Percentiles rank a stretch among this genome's conserved stretches.
Evolutionary conservation across 1,140 invertebrate genomes (phyloP).

Genomic region (Diachasmimorpha longicaudata): DNA sequence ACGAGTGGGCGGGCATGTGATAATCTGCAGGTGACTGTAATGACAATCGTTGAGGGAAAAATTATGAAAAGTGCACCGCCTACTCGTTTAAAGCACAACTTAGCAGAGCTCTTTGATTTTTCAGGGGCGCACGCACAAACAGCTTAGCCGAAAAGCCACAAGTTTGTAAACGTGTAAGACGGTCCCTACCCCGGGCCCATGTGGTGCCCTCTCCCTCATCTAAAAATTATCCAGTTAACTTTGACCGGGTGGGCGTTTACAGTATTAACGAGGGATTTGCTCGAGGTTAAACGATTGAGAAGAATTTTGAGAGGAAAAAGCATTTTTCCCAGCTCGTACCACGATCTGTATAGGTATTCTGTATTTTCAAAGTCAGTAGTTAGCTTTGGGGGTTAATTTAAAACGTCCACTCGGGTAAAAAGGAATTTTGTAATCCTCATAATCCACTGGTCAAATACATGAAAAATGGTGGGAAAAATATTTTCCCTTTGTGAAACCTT

Average conservation of each 20-base stretch:
- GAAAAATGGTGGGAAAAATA: constrained; percentile 4
- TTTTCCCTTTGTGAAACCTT: background rate
- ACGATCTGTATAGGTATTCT: background rate
- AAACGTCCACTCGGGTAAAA: background rate
- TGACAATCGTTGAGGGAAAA: constrained; percentile 42
- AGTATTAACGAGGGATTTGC: background rate
- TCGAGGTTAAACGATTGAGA: background rate
- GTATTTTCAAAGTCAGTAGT: background rate
- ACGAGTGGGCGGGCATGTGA: constrained; percentile 47
- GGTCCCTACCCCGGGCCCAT: constrained; percentile 31
- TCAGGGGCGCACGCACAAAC: constrained; percentile 29
- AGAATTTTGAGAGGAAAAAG: background rate
- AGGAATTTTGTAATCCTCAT: background rate
- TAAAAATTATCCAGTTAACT: constrained; percentile 56
- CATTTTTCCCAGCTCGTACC: background rate
- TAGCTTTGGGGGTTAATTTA: background rate
- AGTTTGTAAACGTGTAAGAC: constrained; percentile 52
- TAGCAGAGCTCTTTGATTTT: background rate
- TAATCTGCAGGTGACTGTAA: constrained; percentile 53
- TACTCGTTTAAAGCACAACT: background rate
- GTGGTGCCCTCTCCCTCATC: constrained; percentile 14
- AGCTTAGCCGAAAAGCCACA: constrained; percentile 42
- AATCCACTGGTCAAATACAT: background rate
- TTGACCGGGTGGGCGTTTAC: constrained; percentile 32
- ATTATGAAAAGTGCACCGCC: background rate